phyloP scores from a whole-genome alignment of 2,113 vertebrate species.

The Gasterosteus aculeatus region DNA sequence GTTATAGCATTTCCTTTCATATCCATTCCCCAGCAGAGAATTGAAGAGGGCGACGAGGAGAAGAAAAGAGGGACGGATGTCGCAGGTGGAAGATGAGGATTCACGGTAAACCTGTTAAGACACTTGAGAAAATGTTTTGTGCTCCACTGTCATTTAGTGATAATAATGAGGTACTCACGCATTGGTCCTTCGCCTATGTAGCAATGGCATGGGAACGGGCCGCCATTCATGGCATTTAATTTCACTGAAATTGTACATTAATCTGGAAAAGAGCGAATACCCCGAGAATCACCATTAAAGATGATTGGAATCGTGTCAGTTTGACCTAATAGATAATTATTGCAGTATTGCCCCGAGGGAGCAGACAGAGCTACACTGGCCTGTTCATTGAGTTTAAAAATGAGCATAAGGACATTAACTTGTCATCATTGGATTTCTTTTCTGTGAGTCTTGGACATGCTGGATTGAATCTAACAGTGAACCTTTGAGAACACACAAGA shows the following conservation, averaged over 20 bases:
- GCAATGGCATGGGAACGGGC: constrained; percentile 17
- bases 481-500: constrained; percentile 16
- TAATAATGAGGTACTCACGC: constrained; percentile 27
- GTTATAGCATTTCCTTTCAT: constrained; percentile 14
- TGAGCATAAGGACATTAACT: constrained; percentile 43
- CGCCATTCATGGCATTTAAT: constrained; percentile 49
- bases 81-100: constrained; percentile 1
- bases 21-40: neutral
- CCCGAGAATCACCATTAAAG: constrained; percentile 54
- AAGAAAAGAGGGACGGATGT: neutral
- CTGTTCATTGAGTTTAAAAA: constrained; percentile 39
- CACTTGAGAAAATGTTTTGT: constrained; percentile 15
- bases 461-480: constrained; percentile 10
- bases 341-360: constrained; percentile 43
- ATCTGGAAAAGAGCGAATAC: constrained; percentile 51
- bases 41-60: neutral
- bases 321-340: constrained; percentile 68
- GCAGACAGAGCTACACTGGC: constrained; percentile 29
- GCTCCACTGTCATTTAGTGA: constrained; percentile 12
- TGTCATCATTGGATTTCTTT: constrained; percentile 45
- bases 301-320: constrained; percentile 62
- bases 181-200: neutral
- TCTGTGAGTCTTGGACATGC: constrained; percentile 1
- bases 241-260: constrained; percentile 39
- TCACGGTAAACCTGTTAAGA: constrained; percentile 10